Evolutionary conservation across 1,140 invertebrate genomes (phyloP).

Genomic region (Danaus melanippus): DNA sequence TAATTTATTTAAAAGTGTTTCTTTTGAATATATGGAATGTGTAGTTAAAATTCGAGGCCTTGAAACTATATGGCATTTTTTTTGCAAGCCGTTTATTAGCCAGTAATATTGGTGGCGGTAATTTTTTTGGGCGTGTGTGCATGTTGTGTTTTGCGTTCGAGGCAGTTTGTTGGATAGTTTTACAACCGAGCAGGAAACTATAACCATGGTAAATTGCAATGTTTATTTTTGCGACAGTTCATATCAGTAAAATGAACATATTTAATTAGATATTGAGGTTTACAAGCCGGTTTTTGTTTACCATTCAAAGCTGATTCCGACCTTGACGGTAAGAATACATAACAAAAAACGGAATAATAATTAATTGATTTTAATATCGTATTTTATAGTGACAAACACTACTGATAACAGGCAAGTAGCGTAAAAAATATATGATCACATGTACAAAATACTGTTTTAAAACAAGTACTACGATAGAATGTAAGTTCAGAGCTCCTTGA

Average conservation of each 20-base stretch:
- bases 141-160: conserved; percentile 32
- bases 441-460: too few relatives aligned
- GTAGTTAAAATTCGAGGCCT: conserved; percentile 54
- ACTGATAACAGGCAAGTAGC: too few relatives aligned
- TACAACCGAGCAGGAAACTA: conserved; percentile 42
- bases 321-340: conserved; percentile 50
- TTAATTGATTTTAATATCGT: not conserved
- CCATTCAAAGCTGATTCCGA: conserved; percentile 38
- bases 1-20: conserved; percentile 32
- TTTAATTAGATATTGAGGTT: conserved; percentile 47
- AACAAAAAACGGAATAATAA: conserved; percentile 24
- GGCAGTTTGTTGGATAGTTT: conserved; percentile 30
- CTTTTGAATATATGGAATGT: conserved; percentile 54
- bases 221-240: conserved; percentile 25
- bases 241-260: conserved; percentile 35
- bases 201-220: conserved; percentile 24
- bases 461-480: too few relatives aligned
- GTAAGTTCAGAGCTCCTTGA: too few relatives aligned
- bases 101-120: conserved; percentile 30
- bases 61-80: conserved; percentile 40
- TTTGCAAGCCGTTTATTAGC: conserved; percentile 33
- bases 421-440: too few relatives aligned
- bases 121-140: conserved; percentile 37
- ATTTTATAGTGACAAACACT: not conserved
- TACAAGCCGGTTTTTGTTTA: conserved; percentile 58